Conservation (phyloP, 2,888 invertebrate species). For the Lasiommata megera region DNA sequence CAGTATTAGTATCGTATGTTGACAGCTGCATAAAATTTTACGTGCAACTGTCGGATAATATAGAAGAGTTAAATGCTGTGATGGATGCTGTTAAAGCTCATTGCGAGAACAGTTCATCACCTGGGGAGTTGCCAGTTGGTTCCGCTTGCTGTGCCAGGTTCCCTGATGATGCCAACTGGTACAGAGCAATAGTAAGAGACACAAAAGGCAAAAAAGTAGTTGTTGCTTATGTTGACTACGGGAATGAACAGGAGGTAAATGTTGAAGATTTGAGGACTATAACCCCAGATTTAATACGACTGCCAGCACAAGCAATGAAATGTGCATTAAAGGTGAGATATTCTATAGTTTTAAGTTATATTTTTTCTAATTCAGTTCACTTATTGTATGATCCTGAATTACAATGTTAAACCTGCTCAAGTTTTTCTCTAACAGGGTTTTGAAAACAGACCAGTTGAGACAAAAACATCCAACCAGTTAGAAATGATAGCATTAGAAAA, state of each 20-base stretch:
- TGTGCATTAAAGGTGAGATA: slow-evolving; percentile 84
- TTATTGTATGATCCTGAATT: no score
- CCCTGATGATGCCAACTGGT: slow-evolving; percentile 92
- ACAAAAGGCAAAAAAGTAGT: slow-evolving; percentile 81
- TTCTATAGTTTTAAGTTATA: slow-evolving; percentile 12
- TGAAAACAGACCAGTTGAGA: slow-evolving; percentile 77
- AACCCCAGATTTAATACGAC: slow-evolving; percentile 82
- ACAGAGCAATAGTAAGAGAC: slow-evolving; percentile 89
- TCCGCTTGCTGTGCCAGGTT: slow-evolving; percentile 91
- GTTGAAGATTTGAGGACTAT: slow-evolving; percentile 83
- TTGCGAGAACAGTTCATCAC: slow-evolving; percentile 75
- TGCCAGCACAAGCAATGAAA: slow-evolving; percentile 88
- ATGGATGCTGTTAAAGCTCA: slow-evolving; percentile 85
- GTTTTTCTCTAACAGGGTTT: slow-evolving; percentile 58
- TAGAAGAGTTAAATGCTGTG: slow-evolving; percentile 82
- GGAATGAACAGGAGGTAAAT: slow-evolving; percentile 92
- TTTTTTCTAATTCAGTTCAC: no score
- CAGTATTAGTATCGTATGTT: slow-evolving; percentile 83
- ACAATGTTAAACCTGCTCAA: no score
- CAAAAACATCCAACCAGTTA: slow-evolving; percentile 81
- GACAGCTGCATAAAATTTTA: slow-evolving; percentile 88
- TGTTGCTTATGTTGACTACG: slow-evolving; percentile 96
- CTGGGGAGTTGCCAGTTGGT: slow-evolving; percentile 77
- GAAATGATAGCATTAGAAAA: slow-evolving; percentile 87
- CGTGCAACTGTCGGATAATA: slow-evolving; percentile 85